These are phyloP conservation scores for Archaeoteleia sp. DNA, from an alignment of 2,888 invertebrate species.

Conservation along the genomic window DNA sequence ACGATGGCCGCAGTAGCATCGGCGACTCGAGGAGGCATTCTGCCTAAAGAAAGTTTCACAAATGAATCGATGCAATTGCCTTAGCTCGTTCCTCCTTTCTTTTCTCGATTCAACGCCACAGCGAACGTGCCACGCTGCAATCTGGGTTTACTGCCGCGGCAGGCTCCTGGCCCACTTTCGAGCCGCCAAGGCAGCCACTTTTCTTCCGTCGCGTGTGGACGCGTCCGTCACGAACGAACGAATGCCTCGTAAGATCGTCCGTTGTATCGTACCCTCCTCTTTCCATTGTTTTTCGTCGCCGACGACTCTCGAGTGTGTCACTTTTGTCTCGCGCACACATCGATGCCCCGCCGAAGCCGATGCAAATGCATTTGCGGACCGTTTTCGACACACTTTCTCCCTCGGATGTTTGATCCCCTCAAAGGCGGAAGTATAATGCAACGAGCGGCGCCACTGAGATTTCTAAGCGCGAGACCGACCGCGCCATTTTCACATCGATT, in stretches of 20 bases:
- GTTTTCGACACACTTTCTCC: conserved; percentile 1
- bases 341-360: too few relatives aligned
- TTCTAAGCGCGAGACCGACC: conserved; percentile 56
- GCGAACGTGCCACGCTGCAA: conserved; percentile 52
- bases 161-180: conserved; percentile 67
- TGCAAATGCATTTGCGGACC: too few relatives aligned
- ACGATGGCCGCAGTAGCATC: neutral
- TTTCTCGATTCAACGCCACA: conserved; percentile 43
- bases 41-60: conserved; percentile 50
- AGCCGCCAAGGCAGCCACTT: conserved; percentile 57
- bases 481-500: conserved; percentile 62
- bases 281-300: conserved; percentile 1
- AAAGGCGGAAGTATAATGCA: conserved; percentile 43
- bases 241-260: conserved; percentile 48
- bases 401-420: conserved; percentile 27
- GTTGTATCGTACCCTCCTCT: conserved; percentile 23
- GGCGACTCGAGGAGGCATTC: conserved; percentile 28
- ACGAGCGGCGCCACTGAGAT: conserved; percentile 44
- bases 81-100: conserved; percentile 46
- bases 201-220: conserved; percentile 62
- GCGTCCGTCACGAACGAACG: conserved; percentile 54
- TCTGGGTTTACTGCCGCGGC: conserved; percentile 67
- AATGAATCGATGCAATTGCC: conserved; percentile 45
- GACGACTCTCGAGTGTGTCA: conserved; percentile 11
- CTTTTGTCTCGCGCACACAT: neutral